Conservation (phyloP, 2,113 vertebrate genomes). For the Cephalophus harveyi region DNA sequence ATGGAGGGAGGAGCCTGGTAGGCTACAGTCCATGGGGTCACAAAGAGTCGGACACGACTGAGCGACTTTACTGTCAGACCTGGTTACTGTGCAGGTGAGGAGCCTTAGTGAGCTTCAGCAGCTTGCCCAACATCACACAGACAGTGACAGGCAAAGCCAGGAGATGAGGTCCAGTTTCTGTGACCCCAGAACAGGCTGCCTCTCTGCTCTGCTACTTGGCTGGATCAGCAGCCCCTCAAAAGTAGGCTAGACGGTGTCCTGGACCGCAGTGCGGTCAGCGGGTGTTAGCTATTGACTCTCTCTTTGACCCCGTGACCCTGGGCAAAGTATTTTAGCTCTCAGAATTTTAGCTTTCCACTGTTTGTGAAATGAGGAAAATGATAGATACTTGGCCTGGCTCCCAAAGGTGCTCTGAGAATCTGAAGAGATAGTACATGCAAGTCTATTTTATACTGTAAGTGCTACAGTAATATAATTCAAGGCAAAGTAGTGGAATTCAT, state of each 20-base stretch:
- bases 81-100: neutral
- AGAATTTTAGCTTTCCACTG: neutral
- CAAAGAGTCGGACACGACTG: too few species aligned
- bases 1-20: too few species aligned
- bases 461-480: neutral
- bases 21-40: too few species aligned
- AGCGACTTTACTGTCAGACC: too few species aligned
- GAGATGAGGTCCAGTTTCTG: neutral
- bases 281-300: neutral
- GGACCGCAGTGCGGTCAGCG: neutral
- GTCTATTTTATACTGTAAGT: neutral
- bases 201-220: neutral
- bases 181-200: neutral
- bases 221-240: neutral
- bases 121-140: too few species aligned
- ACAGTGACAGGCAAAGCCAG: neutral
- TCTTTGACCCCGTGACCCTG: neutral
- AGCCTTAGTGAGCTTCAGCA: neutral
- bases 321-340: neutral
- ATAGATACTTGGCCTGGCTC: neutral
- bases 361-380: neutral
- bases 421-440: neutral
- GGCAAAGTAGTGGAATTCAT: neutral
- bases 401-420: neutral
- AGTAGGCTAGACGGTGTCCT: neutral